Evolutionary conservation across 2,888 invertebrate genomes (phyloP), one percentile per base, ranked within the genome.

Genomic region (Drosophila pseudotalamancana): DNA sequence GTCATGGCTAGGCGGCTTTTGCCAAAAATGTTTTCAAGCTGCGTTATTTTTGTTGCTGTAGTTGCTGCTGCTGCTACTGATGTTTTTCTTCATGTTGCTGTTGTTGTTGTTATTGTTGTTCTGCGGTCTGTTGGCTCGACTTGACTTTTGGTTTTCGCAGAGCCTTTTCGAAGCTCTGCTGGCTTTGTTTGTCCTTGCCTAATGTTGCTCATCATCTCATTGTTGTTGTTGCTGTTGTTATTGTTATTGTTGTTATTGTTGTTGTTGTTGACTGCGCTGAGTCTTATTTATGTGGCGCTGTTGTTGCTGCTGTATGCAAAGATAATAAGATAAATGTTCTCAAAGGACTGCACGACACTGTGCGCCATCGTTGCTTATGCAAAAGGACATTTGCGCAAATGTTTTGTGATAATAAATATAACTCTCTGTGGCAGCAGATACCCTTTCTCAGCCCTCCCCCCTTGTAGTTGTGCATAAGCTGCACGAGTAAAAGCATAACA

Each of bases 301-400:
- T 64, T 61, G 56, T 42, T 61, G 49, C 50, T 63, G 77, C 68
- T 84, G 72, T 77, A 73, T 83, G 80, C 77, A 87, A 85, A 86
- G 78, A 86, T 86, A 87, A 86, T 88, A 86, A 86, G 86, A 86
- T 86, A 86, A 86, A 86, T 86, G 86, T 86, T 81, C 88, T 87
- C 87, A 75, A 86, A 86, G 86, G 88, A 86, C 88, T 76, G 83
- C 77, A 82, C 80, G 76, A 82, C 85, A 82, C 54, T 67, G 61
- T 61, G 56, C 65, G 32, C 59, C 73, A 65, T 68, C 83, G 87
- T 83, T 86, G 81, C 82, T 86, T 86, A 77, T 87, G 87, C 87
- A 87, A 73, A 78, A 81, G 72, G 82, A 78, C 87, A 87, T 87
- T 84, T 84, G 85, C 76, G 73, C 79, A 83, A 83, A 87, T 84